Evolutionary conservation across 37 sponge, comb jelly and placozoan species (phyloP).

Genomic region (Lycopodina hypogea): DNA sequence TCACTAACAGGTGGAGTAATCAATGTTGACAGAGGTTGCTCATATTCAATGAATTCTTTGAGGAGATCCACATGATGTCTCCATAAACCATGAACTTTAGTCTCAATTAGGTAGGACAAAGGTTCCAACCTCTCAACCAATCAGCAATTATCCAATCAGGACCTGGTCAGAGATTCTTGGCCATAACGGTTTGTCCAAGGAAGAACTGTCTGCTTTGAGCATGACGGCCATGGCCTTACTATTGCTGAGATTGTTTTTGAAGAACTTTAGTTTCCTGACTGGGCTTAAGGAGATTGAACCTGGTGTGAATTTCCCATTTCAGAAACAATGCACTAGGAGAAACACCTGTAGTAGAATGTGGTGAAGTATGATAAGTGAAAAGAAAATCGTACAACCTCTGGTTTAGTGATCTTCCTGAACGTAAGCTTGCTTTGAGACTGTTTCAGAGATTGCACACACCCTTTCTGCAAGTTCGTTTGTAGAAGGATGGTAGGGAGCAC

Average conservation of each 20-base stretch:
- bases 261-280: slow-evolving; percentile 12
- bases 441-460: slow-evolving; percentile 47
- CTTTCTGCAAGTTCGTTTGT: slow-evolving; percentile 41
- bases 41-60: not conserved
- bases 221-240: slow-evolving; percentile 33
- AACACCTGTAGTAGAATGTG: slow-evolving; percentile 36
- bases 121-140: slow-evolving; percentile 11
- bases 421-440: slow-evolving; percentile 11
- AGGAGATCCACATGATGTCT: slow-evolving; percentile 19
- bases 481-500: slow-evolving; percentile 56
- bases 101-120: slow-evolving; percentile 8
- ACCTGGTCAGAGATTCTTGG: slow-evolving; percentile 15
- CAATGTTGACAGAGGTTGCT: not conserved
- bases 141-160: slow-evolving; percentile 17
- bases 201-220: slow-evolving; percentile 4
- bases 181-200: slow-evolving; percentile 33
- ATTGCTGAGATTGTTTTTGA: slow-evolving; percentile 13
- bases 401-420: slow-evolving; percentile 2
- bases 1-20: not conserved
- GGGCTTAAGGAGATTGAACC: slow-evolving; percentile 31
- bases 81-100: not conserved
- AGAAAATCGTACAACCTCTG: slow-evolving; percentile 25
- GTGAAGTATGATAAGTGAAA: slow-evolving; percentile 32
- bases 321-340: slow-evolving; percentile 34
- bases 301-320: slow-evolving; percentile 8